Conservation (phyloP, 2,113 vertebrate genomes). For the Ovis canadensis region DNA sequence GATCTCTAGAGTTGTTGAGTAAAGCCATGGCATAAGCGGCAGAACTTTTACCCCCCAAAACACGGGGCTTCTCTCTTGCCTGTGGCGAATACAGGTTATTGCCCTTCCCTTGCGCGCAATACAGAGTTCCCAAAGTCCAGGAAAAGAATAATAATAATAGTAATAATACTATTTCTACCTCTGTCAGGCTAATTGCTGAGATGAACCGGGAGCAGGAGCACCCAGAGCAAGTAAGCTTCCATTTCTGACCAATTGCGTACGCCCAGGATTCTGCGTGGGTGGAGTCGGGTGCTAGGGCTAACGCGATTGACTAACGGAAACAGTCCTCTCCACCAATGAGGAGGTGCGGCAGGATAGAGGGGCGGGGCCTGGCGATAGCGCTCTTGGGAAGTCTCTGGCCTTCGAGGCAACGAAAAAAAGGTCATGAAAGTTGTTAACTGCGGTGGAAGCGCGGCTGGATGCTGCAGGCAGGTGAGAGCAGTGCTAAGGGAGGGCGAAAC, state of each 20-base stretch:
- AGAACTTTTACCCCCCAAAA: background rate
- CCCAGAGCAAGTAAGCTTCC: background rate
- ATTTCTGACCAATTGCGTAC: background rate
- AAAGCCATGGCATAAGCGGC: background rate
- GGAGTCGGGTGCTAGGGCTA: no score
- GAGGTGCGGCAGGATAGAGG: no score
- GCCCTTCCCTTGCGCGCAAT: background rate
- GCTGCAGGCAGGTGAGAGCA: slow-evolving; percentile 65
- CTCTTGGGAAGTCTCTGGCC: fast-evolving
- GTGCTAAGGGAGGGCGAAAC: background rate
- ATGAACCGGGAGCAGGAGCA: fast-evolving
- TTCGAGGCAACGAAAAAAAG: fast-evolving
- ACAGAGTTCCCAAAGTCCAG: background rate
- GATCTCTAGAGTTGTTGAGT: background rate
- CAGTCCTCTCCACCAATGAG: no score
- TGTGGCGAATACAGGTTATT: background rate
- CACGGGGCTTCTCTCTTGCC: background rate
- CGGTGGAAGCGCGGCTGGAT: background rate
- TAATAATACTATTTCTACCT: background rate
- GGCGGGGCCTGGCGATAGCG: no score
- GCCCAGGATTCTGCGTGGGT: no score
- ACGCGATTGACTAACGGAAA: no score
- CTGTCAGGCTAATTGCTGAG: background rate
- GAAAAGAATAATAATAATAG: background rate
- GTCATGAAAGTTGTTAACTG: background rate